Evolutionary conservation across 92 coral and sea anemone species (phyloP).

Genomic region (Siderastrea radians): DNA sequence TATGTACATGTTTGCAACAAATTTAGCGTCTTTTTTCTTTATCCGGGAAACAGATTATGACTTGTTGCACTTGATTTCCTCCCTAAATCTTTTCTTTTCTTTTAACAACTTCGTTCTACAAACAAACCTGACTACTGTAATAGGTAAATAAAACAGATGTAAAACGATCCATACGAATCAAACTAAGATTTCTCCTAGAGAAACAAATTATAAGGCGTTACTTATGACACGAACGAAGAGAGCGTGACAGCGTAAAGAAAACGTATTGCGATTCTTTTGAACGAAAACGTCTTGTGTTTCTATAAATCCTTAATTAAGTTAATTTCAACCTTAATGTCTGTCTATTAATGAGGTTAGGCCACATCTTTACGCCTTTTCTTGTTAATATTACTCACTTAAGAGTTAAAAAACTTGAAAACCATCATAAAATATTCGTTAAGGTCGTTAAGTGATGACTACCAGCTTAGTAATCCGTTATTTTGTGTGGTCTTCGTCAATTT

Average conservation of each 20-base stretch:
- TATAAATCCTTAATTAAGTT: background rate
- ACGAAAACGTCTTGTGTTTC: background rate
- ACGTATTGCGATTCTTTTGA: background rate
- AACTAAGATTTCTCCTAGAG: constrained; percentile 39
- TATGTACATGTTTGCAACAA: background rate
- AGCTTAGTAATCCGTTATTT: no score
- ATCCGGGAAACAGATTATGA: no score
- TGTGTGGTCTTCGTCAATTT: no score
- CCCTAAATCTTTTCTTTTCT: background rate
- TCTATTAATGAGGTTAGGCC: background rate
- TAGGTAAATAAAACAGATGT: background rate
- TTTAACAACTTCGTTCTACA: background rate
- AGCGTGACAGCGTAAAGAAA: background rate
- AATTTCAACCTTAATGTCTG: background rate
- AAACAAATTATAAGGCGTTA: background rate
- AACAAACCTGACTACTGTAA: background rate
- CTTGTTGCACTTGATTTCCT: background rate
- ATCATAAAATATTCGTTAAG: no score
- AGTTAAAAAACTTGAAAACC: no score
- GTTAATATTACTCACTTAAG: no score
- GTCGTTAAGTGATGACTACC: no score
- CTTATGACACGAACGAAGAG: background rate
- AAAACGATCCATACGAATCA: constrained; percentile 29
- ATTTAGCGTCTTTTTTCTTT: background rate
- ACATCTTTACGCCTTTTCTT: background rate